Conservation (phyloP, 2,888 invertebrate species). For the Acleris holmiana region DNA sequence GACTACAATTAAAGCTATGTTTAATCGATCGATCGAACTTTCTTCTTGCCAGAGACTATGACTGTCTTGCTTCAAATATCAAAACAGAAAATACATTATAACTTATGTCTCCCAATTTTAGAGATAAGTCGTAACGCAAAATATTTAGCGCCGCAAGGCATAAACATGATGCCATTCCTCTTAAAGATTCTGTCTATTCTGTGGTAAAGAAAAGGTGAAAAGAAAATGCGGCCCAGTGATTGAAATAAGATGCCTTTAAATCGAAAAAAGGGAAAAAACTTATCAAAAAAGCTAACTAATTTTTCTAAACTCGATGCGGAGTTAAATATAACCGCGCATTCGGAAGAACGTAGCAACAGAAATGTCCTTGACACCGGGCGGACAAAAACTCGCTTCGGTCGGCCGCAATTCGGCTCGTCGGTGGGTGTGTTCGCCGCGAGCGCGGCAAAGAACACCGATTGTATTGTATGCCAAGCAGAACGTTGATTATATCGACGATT, state of each 20-base stretch:
- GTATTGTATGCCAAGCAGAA: background rate
- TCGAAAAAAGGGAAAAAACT: background rate
- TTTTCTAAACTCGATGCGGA: constrained; percentile 23
- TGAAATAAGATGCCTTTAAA: background rate
- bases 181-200: constrained; percentile 7
- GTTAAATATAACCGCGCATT: constrained; percentile 41
- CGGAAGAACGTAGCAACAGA: constrained; percentile 65
- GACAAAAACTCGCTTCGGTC: constrained; percentile 69
- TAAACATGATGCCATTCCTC: constrained; percentile 32
- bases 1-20: constrained; percentile 13
- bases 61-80: background rate
- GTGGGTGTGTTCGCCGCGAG: constrained; percentile 75
- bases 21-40: constrained; percentile 7
- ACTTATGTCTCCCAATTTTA: background rate
- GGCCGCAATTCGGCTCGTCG: constrained; percentile 66
- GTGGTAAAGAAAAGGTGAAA: constrained; percentile 1
- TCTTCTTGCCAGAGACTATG: background rate
- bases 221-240: background rate
- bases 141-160: constrained; percentile 18
- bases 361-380: constrained; percentile 80
- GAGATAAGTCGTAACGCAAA: constrained; percentile 24
- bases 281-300: constrained; percentile 3
- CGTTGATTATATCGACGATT: background rate
- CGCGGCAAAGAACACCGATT: constrained; percentile 30
- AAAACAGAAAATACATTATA: constrained; percentile 2